Base-by-base conservation (phyloP, 2,888 invertebrate species). In the Coelogynopora nodosa region DNA sequence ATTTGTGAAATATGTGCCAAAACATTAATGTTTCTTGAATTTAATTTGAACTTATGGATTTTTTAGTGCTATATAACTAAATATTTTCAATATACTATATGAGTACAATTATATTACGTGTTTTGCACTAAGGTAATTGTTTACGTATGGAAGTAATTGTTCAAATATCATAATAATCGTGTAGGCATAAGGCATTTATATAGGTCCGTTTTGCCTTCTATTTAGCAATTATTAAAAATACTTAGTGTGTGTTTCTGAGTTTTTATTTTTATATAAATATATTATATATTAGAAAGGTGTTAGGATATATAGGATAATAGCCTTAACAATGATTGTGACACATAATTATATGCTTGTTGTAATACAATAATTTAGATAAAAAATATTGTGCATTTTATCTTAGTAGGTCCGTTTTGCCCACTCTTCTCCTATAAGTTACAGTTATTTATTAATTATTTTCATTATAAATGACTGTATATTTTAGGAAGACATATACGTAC, bases 331-430 rank as follows among this genome's bases (percentile, higher is more conserved):
- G 49, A 49, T 49, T 49, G 18, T 49, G 49, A 49, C 49, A 49
- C 49, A 49, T 49, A n/a, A n/a, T n/a, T n/a, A 49, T 49, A 49
- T 49, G 18, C 49, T 49, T 49, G 49, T 49, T 49, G 49, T 49
- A 49, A 49, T 49, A 49, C 49, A 49, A 49, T 49, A 49, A 49
- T 49, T 49, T 49, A 49, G 49, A 49, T 49, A 49, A 49, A 5
- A 49, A 10, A 49, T 49, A 49, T 49, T 10, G 5, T 49, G 18
- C 49, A 49, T 49, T 49, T 49, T 49, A 49, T 5, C 5, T 49
- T 49, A 49, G 49, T 49, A 49, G 49, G 74, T 74, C 27, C 74
- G 74, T 74, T 74, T 74, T 74, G 27, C 18, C 74, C 74, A 74
- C 74, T 26, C 23, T 74, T 74, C 74, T 26, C 74, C 74, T 74